Percentiles rank a stretch among this genome's conserved stretches.
Evolutionary conservation across 2,797 vertebrate species (phyloP).

Genomic region (Intellagama lesueurii): DNA sequence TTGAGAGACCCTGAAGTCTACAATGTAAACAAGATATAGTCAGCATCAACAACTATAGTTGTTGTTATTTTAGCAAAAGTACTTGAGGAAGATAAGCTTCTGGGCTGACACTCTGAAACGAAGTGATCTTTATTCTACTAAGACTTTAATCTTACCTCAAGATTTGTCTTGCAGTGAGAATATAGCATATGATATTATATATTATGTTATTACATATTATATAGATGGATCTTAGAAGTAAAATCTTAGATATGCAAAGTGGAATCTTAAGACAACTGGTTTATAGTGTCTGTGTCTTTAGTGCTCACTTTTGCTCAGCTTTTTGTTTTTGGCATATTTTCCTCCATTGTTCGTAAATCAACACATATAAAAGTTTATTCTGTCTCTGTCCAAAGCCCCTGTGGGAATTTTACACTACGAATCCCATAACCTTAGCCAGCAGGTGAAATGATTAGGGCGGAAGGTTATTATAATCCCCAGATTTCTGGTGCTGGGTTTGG

Average conservation of each 20-base stretch:
- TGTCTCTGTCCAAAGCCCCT: not conserved
- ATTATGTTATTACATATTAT: too few relatives aligned
- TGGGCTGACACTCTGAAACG: not conserved
- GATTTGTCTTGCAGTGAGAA: too few relatives aligned
- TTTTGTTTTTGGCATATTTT: not conserved
- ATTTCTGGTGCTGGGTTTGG: not conserved
- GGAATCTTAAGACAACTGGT: not conserved
- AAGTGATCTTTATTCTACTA: not conserved
- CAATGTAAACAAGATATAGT: not conserved
- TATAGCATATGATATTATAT: too few relatives aligned
- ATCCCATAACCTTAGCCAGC: not conserved
- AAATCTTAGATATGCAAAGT: too few relatives aligned
- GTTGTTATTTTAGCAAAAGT: not conserved
- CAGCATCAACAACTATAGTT: not conserved
- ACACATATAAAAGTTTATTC: too few relatives aligned
- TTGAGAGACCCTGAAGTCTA: not conserved
- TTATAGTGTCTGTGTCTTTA: not conserved
- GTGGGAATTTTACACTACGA: not conserved
- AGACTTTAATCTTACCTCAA: too few relatives aligned
- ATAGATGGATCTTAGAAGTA: too few relatives aligned
- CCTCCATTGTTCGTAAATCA: too few relatives aligned
- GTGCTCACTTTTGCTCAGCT: not conserved
- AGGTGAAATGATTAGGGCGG: not conserved
- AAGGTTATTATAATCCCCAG: not conserved
- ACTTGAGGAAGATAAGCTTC: not conserved